phyloP scores from a whole-genome alignment of 2,888 invertebrate species.

The Eumacrocentrus americanus region DNA sequence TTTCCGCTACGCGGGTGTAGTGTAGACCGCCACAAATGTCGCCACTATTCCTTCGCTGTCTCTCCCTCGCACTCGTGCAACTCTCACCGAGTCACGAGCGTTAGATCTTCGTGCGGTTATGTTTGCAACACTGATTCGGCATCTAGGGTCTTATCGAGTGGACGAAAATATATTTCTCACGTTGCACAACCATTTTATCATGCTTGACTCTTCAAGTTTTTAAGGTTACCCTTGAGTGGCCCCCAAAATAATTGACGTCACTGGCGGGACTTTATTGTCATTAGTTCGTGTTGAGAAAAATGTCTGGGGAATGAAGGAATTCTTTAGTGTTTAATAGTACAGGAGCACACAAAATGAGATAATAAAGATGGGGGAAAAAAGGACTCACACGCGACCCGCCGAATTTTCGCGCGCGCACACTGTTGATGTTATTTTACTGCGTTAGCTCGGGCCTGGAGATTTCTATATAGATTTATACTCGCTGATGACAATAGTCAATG shows the following conservation, averaged over 20 bases:
- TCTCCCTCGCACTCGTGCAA: not conserved
- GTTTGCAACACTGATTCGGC: constrained; percentile 47
- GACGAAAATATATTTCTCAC: constrained; percentile 44
- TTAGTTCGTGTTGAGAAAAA: not conserved
- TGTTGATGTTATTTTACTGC: constrained; percentile 3
- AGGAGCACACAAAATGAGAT: not conserved
- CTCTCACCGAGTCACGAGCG: constrained; percentile 24
- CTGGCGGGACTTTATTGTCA: not conserved
- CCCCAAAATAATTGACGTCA: constrained; percentile 10
- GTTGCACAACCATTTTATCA: constrained; percentile 41
- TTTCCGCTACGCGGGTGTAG: constrained; percentile 29
- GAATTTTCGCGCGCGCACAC: constrained; percentile 22
- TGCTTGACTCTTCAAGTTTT: not conserved
- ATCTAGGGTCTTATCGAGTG: constrained; percentile 31
- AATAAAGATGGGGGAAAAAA: not conserved
- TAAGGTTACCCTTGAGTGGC: constrained; percentile 6
- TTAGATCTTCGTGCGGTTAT: constrained; percentile 46
- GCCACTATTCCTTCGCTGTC: constrained; percentile 6
- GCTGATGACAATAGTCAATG: not conserved
- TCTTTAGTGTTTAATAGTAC: not conserved
- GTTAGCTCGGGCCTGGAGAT: too few relatives aligned
- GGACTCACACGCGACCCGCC: constrained; percentile 2
- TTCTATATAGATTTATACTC: not conserved
- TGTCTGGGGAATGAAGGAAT: not conserved
- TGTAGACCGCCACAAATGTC: constrained; percentile 24